A percentile compares a stretch with the other conserved stretches of the same genome.
Conservation (phyloP, 2,888 invertebrate genomes). For the Cryptocephalus primarius region DNA sequence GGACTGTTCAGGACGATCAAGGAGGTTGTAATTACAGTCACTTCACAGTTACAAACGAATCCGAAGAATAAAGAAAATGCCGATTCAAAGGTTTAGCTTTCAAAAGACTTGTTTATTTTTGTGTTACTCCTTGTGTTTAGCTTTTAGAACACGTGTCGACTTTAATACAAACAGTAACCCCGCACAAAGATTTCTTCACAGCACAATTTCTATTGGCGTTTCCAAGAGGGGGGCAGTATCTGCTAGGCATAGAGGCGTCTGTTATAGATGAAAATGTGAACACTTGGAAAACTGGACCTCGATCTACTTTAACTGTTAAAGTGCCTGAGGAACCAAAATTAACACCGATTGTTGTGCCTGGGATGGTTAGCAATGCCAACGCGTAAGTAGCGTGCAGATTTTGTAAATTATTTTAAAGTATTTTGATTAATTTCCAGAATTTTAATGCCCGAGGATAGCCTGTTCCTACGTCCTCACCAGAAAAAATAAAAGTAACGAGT, state of each 20-base stretch:
- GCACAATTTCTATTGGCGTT: constrained; percentile 81
- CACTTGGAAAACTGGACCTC: constrained; percentile 85
- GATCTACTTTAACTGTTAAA: constrained; percentile 63
- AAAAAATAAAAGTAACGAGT: constrained; percentile 16
- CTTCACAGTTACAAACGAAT: constrained; percentile 47
- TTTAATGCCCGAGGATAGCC: constrained; percentile 33
- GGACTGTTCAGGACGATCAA: constrained; percentile 61
- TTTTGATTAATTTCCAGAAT: constrained; percentile 23
- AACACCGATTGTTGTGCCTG: constrained; percentile 33
- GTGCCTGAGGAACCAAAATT: constrained; percentile 52
- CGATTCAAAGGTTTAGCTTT: constrained; percentile 27
- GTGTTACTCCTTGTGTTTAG: constrained; percentile 19
- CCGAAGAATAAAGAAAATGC: constrained; percentile 32
- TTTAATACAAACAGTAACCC: constrained; percentile 72
- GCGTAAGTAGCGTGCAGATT: constrained; percentile 24
- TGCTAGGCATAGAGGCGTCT: constrained; percentile 73
- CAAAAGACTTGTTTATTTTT: background rate
- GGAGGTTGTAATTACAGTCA: constrained; percentile 59
- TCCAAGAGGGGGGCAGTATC: constrained; percentile 54
- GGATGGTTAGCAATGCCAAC: constrained; percentile 33
- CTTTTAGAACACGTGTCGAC: constrained; percentile 33
- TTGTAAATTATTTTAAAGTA: background rate
- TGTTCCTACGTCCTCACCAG: constrained; percentile 26
- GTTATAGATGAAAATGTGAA: constrained; percentile 75
- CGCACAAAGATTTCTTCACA: constrained; percentile 89